Evolutionary conservation across 2,113 vertebrate genomes (phyloP), one percentile per base, ranked within the genome.

Genomic region (Zosterops pallidus): DNA sequence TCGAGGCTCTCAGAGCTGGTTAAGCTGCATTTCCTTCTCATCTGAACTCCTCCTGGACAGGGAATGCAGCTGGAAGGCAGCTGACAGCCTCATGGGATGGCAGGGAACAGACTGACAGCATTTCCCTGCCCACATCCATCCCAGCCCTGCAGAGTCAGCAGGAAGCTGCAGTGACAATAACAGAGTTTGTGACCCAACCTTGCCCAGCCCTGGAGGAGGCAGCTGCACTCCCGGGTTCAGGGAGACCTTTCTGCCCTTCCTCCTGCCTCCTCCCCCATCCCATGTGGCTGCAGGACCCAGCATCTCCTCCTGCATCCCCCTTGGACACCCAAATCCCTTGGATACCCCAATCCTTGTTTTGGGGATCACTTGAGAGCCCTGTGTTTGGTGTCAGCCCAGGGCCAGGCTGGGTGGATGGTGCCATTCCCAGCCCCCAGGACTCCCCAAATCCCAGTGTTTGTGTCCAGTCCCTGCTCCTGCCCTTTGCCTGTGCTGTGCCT

Each of bases 151-250:
- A 1, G 6, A 28, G 55, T 12, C 65, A 70, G 76, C 83, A 86
- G 64, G 55, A 70, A 28, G 15, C 8, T 2, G 5, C 0, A 5
- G 22, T 14, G 28, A 18, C 21, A 18, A 0, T 12, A 8, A 7
- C 18, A 26, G 28, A 6, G 11, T 21, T 49, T 10, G 25, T 24
- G 67, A 15, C 9, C 18, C 19, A 11, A 3, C 11, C 1, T 1
- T 22, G 33, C 69, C 50, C 52, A 28, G 59, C 24, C 37, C 44
- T 9, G 47, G 5, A 7, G 39, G 0, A 37, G n/a, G 47, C 57
- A 53, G 35, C 33, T 53, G 85, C 42, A 1, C 62, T 37, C 60
- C 41, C 41, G 23, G 3, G 6, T 41, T 4, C 64, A 37, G 52
- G 49, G 18, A n/a, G 19, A 9, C 8, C 41, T 57, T 76, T 33